Conservation (phyloP, 1,140 invertebrate species). For the Intoshia linei region DNA sequence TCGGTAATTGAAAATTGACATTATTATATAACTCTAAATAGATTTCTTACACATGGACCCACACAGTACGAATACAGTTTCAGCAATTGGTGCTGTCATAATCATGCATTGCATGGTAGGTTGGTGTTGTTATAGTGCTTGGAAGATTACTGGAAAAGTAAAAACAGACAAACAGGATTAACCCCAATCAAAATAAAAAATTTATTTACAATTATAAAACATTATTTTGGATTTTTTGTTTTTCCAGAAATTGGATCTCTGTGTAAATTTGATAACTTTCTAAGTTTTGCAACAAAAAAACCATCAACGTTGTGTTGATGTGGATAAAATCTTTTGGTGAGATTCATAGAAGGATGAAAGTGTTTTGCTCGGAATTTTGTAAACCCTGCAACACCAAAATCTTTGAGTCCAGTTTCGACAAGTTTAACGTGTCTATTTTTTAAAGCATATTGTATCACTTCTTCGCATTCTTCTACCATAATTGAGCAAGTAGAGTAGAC, state of each 20-base stretch:
- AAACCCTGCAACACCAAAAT: conserved; percentile 79
- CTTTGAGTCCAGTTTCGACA: conserved; percentile 55
- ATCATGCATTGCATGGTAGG: neutral
- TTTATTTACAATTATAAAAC: conserved; percentile 1
- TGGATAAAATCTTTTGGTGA: conserved; percentile 65
- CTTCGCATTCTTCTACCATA: conserved; percentile 83
- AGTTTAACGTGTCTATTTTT: conserved; percentile 65
- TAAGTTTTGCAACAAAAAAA: conserved; percentile 90
- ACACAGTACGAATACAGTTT: too few species aligned
- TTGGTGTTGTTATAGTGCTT: neutral
- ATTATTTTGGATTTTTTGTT: neutral
- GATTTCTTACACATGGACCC: too few species aligned
- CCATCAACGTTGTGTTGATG: conserved; percentile 96
- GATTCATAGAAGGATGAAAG: conserved; percentile 62
- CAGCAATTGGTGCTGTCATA: neutral
- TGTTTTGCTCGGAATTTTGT: conserved; percentile 30
- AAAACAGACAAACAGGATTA: neutral
- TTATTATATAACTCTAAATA: too few species aligned
- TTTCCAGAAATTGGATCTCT: conserved; percentile 15
- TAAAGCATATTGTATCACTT: conserved; percentile 70
- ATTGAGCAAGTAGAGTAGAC: conserved; percentile 97
- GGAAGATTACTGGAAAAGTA: neutral
- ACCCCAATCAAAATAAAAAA: neutral
- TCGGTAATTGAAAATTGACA: too few species aligned
- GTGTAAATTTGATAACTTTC: conserved; percentile 74